A percentile compares a stretch with the other conserved stretches of the same genome.
Evolutionary conservation across 2,797 vertebrate species (phyloP).

Genomic region (Micromesistius poutassou): DNA sequence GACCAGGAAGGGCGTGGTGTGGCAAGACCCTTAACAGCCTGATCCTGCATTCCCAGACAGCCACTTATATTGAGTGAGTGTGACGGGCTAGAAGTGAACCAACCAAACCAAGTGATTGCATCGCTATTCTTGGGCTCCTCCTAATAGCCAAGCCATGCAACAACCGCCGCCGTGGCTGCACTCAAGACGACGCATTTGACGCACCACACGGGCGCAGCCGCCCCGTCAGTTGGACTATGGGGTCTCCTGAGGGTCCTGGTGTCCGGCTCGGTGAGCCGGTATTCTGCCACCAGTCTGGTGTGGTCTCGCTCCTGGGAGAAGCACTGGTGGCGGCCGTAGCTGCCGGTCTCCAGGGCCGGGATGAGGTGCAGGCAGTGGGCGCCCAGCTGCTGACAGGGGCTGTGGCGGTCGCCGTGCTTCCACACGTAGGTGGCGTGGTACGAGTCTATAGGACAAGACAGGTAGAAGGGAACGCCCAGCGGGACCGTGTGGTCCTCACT

Average conservation of each 20-base stretch:
- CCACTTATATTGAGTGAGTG: not conserved
- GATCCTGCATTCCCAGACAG: not conserved
- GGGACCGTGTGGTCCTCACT: conserved; percentile 46
- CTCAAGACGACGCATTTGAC: not conserved
- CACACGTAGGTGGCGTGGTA: conserved; percentile 75
- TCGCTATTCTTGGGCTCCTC: not conserved
- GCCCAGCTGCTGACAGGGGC: conserved; percentile 63
- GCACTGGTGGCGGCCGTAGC: conserved; percentile 68
- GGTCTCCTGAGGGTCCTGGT: not conserved
- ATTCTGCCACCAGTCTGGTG: conserved; percentile 57
- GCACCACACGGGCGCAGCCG: not conserved
- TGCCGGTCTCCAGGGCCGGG: conserved; percentile 47
- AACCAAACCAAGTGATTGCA: not conserved
- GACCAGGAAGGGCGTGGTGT: not conserved
- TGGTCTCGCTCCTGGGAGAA: conserved; percentile 68
- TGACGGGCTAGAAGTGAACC: not conserved
- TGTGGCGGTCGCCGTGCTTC: conserved; percentile 45
- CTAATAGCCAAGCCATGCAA: not conserved
- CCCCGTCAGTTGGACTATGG: too few relatives aligned
- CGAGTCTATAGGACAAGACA: conserved; percentile 75
- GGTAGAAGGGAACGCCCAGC: conserved; percentile 63
- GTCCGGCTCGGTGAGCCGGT: conserved; percentile 31
- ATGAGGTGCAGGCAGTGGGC: conserved; percentile 73
- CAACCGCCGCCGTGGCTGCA: not conserved
- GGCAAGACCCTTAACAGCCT: not conserved